phyloP scores from a whole-genome alignment of 2,113 vertebrate genomes.

The Seriola quinqueradiata region DNA sequence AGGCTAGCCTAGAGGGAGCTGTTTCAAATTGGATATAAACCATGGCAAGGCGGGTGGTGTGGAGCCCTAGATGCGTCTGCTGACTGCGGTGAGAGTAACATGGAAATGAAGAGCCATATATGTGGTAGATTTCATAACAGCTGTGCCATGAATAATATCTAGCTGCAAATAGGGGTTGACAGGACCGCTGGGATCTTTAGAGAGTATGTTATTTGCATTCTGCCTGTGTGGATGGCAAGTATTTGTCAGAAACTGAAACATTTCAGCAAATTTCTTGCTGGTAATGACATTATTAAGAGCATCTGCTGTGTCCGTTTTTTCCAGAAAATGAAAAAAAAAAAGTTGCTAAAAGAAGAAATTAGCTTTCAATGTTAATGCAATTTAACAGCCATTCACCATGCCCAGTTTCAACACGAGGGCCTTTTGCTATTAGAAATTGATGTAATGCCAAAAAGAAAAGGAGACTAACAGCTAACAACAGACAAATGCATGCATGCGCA shows the following conservation, averaged over 20 bases:
- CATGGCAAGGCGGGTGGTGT: slow-evolving; percentile 15
- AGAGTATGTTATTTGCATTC: slow-evolving; percentile 16
- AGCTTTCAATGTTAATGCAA: slow-evolving; percentile 12
- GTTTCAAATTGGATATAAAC: slow-evolving; percentile 59
- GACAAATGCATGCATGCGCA: slow-evolving; percentile 5
- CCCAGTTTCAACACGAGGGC: not conserved
- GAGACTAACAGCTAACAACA: not conserved
- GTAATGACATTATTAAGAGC: not conserved
- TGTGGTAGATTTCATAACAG: slow-evolving; percentile 30
- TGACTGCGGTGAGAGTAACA: slow-evolving; percentile 40
- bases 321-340: not conserved
- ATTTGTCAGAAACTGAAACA: slow-evolving; percentile 13
- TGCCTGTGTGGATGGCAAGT: not conserved
- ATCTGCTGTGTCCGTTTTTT: not conserved
- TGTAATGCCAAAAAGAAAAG: slow-evolving; percentile 13
- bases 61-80: slow-evolving; percentile 54
- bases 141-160: slow-evolving; percentile 27
- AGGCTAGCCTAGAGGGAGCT: slow-evolving; percentile 57
- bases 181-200: slow-evolving; percentile 22
- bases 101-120: slow-evolving; percentile 47
- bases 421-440: not conserved
- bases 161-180: slow-evolving; percentile 28
- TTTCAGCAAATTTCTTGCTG: not conserved
- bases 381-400: not conserved
- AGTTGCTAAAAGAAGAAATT: slow-evolving; percentile 11